A percentile compares a stretch with the other conserved stretches of the same genome.
These are phyloP conservation scores for Andrena haemorrhoa DNA, from an alignment of 2,888 invertebrate genomes.

Conservation along the genomic window DNA sequence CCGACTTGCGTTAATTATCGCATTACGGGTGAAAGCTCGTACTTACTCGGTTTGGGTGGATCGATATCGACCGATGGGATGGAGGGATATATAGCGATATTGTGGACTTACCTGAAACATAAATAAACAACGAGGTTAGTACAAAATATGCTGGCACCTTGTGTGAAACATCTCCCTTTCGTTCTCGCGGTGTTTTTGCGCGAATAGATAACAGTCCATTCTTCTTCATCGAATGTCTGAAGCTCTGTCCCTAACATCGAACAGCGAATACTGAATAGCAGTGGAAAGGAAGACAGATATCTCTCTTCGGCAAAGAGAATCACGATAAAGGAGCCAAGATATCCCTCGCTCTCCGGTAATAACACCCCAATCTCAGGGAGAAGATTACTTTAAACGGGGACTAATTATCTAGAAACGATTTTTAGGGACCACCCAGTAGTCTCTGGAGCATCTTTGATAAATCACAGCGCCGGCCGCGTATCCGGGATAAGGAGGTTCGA, in stretches of 20 bases:
- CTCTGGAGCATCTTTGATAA: slow-evolving; percentile 45
- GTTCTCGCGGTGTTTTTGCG: no score
- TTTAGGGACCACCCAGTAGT: slow-evolving; percentile 33
- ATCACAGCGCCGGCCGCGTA: slow-evolving; percentile 66
- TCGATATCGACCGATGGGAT: background rate
- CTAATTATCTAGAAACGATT: slow-evolving; percentile 39
- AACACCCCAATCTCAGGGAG: background rate
- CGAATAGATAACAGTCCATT: no score
- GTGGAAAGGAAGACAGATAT: no score
- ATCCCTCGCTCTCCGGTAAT: background rate
- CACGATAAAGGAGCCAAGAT: background rate
- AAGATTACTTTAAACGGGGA: slow-evolving; percentile 16
- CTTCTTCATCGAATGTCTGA: no score
- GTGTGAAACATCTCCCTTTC: background rate
- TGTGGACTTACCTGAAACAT: slow-evolving; percentile 62
- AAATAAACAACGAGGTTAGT: slow-evolving; percentile 38
- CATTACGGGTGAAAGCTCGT: slow-evolving; percentile 15
- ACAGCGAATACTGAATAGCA: no score
- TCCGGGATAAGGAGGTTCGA: slow-evolving; percentile 54
- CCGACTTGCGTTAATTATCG: slow-evolving; percentile 32
- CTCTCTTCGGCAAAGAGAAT: no score
- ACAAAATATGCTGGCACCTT: background rate
- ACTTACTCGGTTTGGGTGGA: slow-evolving; percentile 26
- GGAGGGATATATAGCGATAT: background rate
- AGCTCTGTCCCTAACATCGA: no score